Evolutionary conservation across 2,888 invertebrate species (phyloP), one percentile per base, ranked within the genome.

Genomic region (Drymonia ruficornis): DNA sequence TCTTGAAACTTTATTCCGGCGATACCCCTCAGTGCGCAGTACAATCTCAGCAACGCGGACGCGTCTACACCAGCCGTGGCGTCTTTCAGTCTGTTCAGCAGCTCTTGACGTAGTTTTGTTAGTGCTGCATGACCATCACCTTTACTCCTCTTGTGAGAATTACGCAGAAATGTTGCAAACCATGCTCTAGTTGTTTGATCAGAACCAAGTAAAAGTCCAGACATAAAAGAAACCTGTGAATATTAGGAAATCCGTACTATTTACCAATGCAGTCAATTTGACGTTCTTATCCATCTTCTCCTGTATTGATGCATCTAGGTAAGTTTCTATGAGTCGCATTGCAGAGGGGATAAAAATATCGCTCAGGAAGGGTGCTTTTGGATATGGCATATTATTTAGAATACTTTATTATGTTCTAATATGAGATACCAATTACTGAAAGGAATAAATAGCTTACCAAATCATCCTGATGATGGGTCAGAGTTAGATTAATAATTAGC

Each of bases 1-100:
- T 99, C 99, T 79, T 97, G 97, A 78, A 93, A 97, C 94, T 98
- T 98, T 13, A 98, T 96, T 1, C 97, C 97, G 0, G 98, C 98
- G 55, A 99, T 98, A 46, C 98, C 98, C 70, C 98, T 94, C 0
- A 99, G 91, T 0, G 99, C 98, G 86, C 98, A 98, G 81, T 98
- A 98, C 0, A 99, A 93, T 44, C 98, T 93, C 28, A 99, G 88
- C 43, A 99, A 91, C 0, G 98, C 97, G n/a, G 98, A 97, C 0
- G 98, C 98, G 84, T 98, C 96, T 0, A 98, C 96, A 9, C 94
- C 89, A 8, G 96, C 95, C 29, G 94, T 93, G 2, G 94, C 93
- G 6, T 95, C 94, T 72, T 95, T 94, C n/a, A 97, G 83, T 63
- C 96, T 94, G 50, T 94, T 94, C 1, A 97, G 86, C 44, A 98